A percentile compares a stretch with the other conserved stretches of the same genome.
These are phyloP conservation scores for Aptenodytes patagonicus DNA, from an alignment of 2,113 vertebrate genomes.

Conservation along the genomic window DNA sequence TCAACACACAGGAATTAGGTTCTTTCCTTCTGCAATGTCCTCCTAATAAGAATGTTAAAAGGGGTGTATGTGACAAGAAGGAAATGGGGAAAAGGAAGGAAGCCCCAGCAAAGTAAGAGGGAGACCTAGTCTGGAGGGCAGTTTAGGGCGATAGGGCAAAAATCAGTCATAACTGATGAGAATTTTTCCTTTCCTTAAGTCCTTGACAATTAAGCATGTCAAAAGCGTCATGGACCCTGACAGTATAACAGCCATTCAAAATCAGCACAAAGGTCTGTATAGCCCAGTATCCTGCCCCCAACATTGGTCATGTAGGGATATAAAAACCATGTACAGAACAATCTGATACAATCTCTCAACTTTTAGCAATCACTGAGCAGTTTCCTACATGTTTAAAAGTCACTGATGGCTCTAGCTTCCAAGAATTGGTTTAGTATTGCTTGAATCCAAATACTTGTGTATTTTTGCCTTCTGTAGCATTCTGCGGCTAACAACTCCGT, in stretches of 20 bases:
- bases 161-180: not conserved
- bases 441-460: not conserved
- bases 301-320: not conserved
- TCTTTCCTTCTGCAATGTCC: not conserved
- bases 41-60: not conserved
- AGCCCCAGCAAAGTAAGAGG: not conserved
- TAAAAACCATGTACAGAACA: not conserved
- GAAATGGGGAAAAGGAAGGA: not conserved
- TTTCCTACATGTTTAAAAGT: not conserved
- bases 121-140: not conserved
- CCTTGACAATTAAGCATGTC: not conserved
- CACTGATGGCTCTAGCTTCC: not conserved
- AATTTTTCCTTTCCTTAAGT: not conserved
- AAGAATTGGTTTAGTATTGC: not conserved
- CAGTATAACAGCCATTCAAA: not conserved
- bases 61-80: not conserved
- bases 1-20: not conserved
- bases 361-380: not conserved
- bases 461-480: not conserved
- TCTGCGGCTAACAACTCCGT: accelerated
- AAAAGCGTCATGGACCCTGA: not conserved
- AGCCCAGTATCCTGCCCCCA: accelerated
- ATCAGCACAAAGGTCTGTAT: not conserved
- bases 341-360: not conserved
- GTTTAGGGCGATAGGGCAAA: not conserved